These are phyloP conservation scores for Sinhomidia bicolor DNA, from an alignment of 2,888 invertebrate species.

Conservation along the genomic window DNA sequence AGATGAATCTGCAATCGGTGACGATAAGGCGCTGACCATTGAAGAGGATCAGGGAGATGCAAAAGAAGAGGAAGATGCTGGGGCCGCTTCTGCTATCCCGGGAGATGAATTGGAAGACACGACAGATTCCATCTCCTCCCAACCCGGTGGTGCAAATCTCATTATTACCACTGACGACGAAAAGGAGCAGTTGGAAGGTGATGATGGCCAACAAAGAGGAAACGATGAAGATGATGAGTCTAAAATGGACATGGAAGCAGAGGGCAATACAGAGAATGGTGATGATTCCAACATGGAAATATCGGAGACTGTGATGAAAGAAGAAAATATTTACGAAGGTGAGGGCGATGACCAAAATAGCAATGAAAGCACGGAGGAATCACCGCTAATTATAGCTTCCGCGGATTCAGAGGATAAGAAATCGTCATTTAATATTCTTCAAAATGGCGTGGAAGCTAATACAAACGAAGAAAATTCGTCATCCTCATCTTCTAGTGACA, in stretches of 20 bases:
- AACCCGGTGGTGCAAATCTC: neutral
- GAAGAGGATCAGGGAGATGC: neutral
- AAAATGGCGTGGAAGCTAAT: conserved; percentile 49
- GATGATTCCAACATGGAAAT: conserved; percentile 28
- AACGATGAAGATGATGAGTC: conserved; percentile 22
- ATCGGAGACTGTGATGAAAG: neutral
- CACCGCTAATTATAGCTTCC: neutral
- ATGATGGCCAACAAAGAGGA: neutral
- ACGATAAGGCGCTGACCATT: neutral
- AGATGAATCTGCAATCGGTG: neutral
- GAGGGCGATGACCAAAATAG: conserved; percentile 68
- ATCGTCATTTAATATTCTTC: neutral
- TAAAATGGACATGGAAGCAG: conserved; percentile 37
- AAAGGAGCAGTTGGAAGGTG: conserved; percentile 26
- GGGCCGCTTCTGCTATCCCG: neutral
- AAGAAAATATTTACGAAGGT: conserved; percentile 21
- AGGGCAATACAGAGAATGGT: conserved; percentile 16
- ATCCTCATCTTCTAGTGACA: neutral
- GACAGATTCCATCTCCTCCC: conserved; percentile 37
- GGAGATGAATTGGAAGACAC: conserved; percentile 34
- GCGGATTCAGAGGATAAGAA: neutral
- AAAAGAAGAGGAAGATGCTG: neutral
- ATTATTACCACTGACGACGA: conserved; percentile 14
- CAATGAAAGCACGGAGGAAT: conserved; percentile 30
- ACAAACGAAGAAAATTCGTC: conserved; percentile 39